Percentiles rank a stretch among this genome's conserved stretches.
Evolutionary conservation across 2,113 vertebrate genomes (phyloP).

Genomic region (Trochalopteron elliotii): DNA sequence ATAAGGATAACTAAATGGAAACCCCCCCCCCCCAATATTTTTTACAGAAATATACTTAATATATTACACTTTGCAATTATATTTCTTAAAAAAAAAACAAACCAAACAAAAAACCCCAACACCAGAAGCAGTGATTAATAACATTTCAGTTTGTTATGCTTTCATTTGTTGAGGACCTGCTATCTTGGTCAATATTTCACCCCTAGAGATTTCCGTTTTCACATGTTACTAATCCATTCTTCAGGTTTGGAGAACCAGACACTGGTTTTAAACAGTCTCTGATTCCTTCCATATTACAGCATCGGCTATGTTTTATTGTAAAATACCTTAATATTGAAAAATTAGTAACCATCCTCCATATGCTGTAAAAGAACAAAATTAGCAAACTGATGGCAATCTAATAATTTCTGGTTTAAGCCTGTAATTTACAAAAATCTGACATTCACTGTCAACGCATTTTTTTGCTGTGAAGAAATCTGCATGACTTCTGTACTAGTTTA

Average conservation of each 20-base stretch:
- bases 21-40: not conserved
- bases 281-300: slow-evolving; percentile 14
- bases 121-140: slow-evolving; percentile 27
- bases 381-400: not conserved
- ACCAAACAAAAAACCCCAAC: not conserved
- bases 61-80: not conserved
- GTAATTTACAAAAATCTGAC: not conserved
- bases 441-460: not conserved
- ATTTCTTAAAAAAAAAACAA: not conserved
- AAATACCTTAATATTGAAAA: slow-evolving; percentile 20
- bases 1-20: not conserved
- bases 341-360: not conserved
- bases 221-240: slow-evolving; percentile 16
- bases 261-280: not conserved
- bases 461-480: not conserved
- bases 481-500: not conserved
- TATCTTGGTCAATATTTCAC: slow-evolving; percentile 29
- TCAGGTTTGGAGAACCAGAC: not conserved
- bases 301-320: not conserved
- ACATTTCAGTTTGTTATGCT: slow-evolving; percentile 10
- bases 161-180: not conserved
- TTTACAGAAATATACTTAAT: not conserved
- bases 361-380: slow-evolving; percentile 22
- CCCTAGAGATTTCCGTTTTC: slow-evolving; percentile 21
- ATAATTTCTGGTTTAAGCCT: slow-evolving; percentile 25